Percentiles rank a stretch among this genome's conserved stretches.
Evolutionary conservation across 2,888 invertebrate species (phyloP).

Genomic region (Leucania comma): DNA sequence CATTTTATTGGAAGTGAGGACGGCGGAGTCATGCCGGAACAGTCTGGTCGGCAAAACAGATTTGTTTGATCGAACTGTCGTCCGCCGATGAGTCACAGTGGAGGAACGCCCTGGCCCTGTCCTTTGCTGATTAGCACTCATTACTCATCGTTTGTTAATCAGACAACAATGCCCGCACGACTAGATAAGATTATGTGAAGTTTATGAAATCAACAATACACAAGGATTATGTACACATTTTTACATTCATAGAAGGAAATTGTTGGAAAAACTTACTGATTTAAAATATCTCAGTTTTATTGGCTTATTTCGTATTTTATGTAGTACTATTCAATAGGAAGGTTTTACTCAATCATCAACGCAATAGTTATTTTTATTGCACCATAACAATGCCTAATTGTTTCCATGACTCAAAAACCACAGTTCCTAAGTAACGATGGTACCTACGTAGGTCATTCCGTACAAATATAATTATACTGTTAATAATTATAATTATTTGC

Average conservation of each 20-base stretch:
- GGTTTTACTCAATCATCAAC: neutral
- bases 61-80: constrained; percentile 69
- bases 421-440: neutral
- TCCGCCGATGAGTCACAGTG: constrained; percentile 77
- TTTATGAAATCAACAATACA: constrained; percentile 66
- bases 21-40: constrained; percentile 76
- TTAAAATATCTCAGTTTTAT: neutral
- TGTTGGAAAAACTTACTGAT: constrained; percentile 1
- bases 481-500: neutral
- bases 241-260: constrained; percentile 7
- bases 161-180: constrained; percentile 70
- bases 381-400: neutral
- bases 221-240: neutral
- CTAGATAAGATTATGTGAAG: constrained; percentile 74
- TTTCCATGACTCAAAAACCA: constrained; percentile 19
- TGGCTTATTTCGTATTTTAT: neutral
- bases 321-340: neutral
- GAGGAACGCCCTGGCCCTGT: constrained; percentile 84
- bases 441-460: neutral
- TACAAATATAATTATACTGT: no score
- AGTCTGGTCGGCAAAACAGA: constrained; percentile 70
- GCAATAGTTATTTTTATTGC: constrained; percentile 1
- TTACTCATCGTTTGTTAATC: constrained; percentile 85
- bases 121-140: constrained; percentile 84
- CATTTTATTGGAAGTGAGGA: constrained; percentile 60